A percentile compares a stretch with the other conserved stretches of the same genome.
phyloP scores from a whole-genome alignment of 2,113 vertebrate species.

The Bufo bufo region DNA sequence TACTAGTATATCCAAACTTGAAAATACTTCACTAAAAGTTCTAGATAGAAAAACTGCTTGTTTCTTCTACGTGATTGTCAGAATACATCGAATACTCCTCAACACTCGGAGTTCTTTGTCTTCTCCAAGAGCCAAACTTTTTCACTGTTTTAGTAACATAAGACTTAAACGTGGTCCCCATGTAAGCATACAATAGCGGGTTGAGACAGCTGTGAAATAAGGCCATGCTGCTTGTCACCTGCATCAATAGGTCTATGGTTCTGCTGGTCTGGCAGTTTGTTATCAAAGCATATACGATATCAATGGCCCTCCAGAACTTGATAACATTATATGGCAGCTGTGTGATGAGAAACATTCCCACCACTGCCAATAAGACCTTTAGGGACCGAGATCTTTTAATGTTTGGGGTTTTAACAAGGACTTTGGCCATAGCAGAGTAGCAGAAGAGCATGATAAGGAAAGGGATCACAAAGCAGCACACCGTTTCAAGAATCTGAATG shows the following conservation, averaged over 20 bases:
- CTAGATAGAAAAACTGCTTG: slow-evolving; percentile 78
- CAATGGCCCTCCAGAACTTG: slow-evolving; percentile 83
- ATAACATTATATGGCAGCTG: slow-evolving; percentile 89
- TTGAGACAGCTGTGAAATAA: slow-evolving; percentile 90
- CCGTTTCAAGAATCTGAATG: slow-evolving; percentile 83
- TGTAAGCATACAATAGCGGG: slow-evolving; percentile 84
- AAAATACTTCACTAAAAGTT: neutral
- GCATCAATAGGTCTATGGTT: slow-evolving; percentile 78
- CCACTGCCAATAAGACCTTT: slow-evolving; percentile 80
- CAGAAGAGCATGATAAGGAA: slow-evolving; percentile 85
- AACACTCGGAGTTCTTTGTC: slow-evolving; percentile 60
- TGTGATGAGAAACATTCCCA: slow-evolving; percentile 83
- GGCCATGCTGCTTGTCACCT: slow-evolving; percentile 85
- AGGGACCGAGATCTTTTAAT: slow-evolving; percentile 78
- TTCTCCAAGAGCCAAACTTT: slow-evolving; percentile 69
- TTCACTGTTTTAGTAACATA: slow-evolving; percentile 80
- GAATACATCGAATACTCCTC: slow-evolving; percentile 76
- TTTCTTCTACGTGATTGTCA: slow-evolving; percentile 69
- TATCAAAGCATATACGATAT: slow-evolving; percentile 81
- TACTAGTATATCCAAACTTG: no score
- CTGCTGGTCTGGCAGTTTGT: slow-evolving; percentile 82
- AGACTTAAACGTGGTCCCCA: slow-evolving; percentile 85
- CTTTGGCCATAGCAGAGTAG: slow-evolving; percentile 75
- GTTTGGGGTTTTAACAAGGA: slow-evolving; percentile 72
- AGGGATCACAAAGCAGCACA: slow-evolving; percentile 86